Base-by-base conservation (phyloP, 2,888 invertebrate species). In the Conistra vaccinii region DNA sequence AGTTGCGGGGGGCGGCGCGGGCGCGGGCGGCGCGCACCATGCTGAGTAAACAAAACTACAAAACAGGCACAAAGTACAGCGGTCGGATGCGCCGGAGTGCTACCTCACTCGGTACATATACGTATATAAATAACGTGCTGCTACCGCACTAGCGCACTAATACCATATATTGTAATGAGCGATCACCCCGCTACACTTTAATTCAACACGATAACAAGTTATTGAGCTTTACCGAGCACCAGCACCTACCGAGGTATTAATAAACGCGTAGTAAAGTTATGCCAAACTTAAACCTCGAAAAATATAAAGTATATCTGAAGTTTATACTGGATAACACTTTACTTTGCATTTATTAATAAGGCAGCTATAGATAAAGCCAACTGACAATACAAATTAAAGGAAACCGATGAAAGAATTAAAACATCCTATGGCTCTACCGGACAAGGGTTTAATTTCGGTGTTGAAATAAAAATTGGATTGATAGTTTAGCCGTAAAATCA, bases 11-110 rank as follows among this genome's bases (percentile, higher is more conserved):
- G 90, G 87, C 86, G 75, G 86, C 68, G 86, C 39, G 82, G 85
- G 75, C 80, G 72, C 89, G 84, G 78, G 51, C n/a, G 83, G 86
- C 89, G 88, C 89, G 91, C 92, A 88, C 91, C 93, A 90, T 92
- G 93, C 94, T 94, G 94, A 92, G 93, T 94, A 95, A 95, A 95
- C 94, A 95, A 91, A 92, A 92, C 90, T 91, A 93, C 93, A 92
- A 92, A 92, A 91, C 91, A 92, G 91, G 88, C 90, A 88, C 89
- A 84, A 85, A 89, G 87, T 80, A 90, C 91, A 91, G 91, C 89
- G 88, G 87, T 92, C 84, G 86, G 90, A 91, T 92, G 92, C 92
- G 89, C 89, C 78, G 70, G 78, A 82, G 83, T 78, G 83, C 80
- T 83, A 76, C 82, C 83, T 82, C 76, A 76, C 76, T 68, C 70